Conservation (phyloP, 2,888 invertebrate genomes). For the Willowsia nigromaculata region DNA sequence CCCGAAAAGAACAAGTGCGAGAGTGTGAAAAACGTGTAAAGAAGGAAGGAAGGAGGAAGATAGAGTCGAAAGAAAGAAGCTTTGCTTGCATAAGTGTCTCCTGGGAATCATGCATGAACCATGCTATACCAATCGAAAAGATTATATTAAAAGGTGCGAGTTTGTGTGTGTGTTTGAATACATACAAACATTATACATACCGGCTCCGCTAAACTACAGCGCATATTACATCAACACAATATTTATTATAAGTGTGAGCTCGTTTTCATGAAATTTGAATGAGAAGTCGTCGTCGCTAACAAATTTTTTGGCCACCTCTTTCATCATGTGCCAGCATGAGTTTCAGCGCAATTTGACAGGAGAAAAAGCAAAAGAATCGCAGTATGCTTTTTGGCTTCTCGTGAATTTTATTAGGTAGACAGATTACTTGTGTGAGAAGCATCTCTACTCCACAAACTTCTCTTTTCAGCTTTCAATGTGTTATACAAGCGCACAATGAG, state of each 20-base stretch:
- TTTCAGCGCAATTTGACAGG: slow-evolving; percentile 69
- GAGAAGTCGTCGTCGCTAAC: slow-evolving; percentile 61
- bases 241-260: not conserved
- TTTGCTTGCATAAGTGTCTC: slow-evolving; percentile 30
- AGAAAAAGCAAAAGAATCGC: slow-evolving; percentile 32
- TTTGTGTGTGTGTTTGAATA: not conserved
- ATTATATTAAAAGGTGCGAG: not conserved
- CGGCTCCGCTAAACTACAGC: not conserved
- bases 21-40: slow-evolving; percentile 15
- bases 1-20: not conserved
- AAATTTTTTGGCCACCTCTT: slow-evolving; percentile 66
- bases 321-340: slow-evolving; percentile 62
- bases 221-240: not conserved
- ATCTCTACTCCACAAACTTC: not conserved
- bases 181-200: not conserved
- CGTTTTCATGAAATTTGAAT: slow-evolving; percentile 66
- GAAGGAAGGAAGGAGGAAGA: slow-evolving; percentile 11
- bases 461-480: not conserved
- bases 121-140: not conserved
- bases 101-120: slow-evolving; percentile 42
- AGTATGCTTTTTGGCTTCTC: slow-evolving; percentile 6
- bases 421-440: not conserved
- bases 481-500: not conserved
- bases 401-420: not conserved
- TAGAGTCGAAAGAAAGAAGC: not conserved